phyloP scores from a whole-genome alignment of 2,113 vertebrate genomes.

The Illadopsis cleaveri region DNA sequence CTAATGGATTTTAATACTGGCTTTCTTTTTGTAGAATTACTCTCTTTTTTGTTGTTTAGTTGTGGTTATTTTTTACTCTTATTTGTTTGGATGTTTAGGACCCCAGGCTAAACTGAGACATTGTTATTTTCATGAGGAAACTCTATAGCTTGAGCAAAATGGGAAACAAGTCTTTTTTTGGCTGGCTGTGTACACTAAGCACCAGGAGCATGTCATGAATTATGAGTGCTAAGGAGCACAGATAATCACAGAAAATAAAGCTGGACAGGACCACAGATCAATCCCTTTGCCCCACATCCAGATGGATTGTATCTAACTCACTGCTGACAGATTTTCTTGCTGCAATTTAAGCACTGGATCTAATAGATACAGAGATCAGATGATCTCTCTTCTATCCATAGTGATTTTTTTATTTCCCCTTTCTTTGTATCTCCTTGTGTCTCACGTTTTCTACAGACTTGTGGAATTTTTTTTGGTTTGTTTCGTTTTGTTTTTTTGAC shows the following conservation, averaged over 20 bases:
- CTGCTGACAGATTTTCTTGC: not conserved
- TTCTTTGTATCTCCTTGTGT: not conserved
- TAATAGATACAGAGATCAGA: not conserved
- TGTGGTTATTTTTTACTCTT: not conserved
- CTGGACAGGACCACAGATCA: not conserved
- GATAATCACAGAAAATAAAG: not conserved
- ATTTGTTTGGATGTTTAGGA: not conserved
- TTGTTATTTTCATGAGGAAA: not conserved
- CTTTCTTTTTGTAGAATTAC: not conserved
- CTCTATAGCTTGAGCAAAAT: not conserved
- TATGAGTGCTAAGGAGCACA: not conserved
- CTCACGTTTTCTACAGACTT: not conserved
- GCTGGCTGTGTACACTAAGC: not conserved
- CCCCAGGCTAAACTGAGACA: not conserved
- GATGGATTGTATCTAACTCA: not conserved
- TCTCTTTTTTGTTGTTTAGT: not conserved
- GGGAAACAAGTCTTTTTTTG: not conserved
- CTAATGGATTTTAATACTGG: constrained; percentile 39
- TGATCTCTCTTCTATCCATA: not conserved
- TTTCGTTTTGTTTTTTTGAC: not conserved
- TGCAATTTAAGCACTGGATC: not conserved
- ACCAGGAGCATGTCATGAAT: not conserved
- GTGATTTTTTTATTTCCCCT: not conserved
- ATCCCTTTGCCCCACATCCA: not conserved
- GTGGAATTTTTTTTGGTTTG: too few species aligned